Evolutionary conservation across 2,888 invertebrate genomes (phyloP).

Genomic region (Dolichopus griseipennis): DNA sequence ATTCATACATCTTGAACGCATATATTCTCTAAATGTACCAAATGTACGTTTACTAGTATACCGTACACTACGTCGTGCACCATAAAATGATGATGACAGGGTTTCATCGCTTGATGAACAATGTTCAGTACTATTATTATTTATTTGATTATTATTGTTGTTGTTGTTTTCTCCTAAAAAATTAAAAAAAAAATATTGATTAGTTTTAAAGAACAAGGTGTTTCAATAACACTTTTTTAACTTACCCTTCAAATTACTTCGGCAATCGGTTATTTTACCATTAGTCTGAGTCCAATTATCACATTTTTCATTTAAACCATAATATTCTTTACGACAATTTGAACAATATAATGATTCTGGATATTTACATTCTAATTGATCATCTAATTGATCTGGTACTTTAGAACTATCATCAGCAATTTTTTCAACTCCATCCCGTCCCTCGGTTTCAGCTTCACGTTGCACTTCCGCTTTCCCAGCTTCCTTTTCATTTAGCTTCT

Average conservation of each 20-base stretch:
- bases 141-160: conserved; percentile 17
- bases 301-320: conserved; percentile 35
- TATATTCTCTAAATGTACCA: conserved; percentile 42
- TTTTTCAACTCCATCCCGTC: conserved; percentile 24
- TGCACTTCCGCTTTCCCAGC: conserved; percentile 27
- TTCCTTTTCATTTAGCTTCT: conserved; percentile 28
- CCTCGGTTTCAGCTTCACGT: conserved; percentile 28
- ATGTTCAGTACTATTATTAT: conserved; percentile 29
- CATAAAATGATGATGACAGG: conserved; percentile 41
- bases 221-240: not conserved
- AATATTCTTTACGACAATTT: conserved; percentile 41
- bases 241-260: conserved; percentile 31
- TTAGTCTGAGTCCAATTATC: conserved; percentile 36
- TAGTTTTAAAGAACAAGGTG: not conserved
- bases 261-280: conserved; percentile 24
- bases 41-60: conserved; percentile 43
- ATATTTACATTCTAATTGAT: conserved; percentile 30
- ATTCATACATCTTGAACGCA: conserved; percentile 39
- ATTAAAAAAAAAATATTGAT: conserved; percentile 9
- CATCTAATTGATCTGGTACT: conserved; percentile 5
- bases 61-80: conserved; percentile 41
- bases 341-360: conserved; percentile 40
- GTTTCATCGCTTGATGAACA: conserved; percentile 43
- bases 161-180: conserved; percentile 27
- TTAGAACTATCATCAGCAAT: not conserved